Percentiles rank a stretch among this genome's conserved stretches.
Evolutionary conservation across 2,113 vertebrate genomes (phyloP).

Genomic region (Vidua chalybeata): DNA sequence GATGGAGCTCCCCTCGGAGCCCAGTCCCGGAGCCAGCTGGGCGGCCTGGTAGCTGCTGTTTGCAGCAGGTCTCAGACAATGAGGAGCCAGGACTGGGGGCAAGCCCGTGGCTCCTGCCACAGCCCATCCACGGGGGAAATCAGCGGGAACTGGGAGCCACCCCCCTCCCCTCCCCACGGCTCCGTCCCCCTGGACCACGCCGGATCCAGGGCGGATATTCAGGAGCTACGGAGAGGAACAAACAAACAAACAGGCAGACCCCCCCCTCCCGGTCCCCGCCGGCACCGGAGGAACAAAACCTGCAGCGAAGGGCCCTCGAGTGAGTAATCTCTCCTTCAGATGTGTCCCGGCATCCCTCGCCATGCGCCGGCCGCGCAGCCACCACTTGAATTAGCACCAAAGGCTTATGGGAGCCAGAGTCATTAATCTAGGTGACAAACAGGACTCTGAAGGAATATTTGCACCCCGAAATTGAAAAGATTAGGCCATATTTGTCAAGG

Average conservation of each 20-base stretch:
- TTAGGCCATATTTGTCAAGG: conserved; percentile 99
- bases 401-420: conserved; percentile 97
- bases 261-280: background rate
- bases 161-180: accelerated
- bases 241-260: background rate
- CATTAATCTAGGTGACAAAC: conserved; percentile 99
- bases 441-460: conserved; percentile 99
- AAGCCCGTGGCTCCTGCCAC: accelerated
- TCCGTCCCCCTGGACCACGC: accelerated
- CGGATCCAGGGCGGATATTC: accelerated
- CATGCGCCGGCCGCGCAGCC: conserved; percentile 81
- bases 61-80: accelerated
- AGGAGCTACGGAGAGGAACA: background rate
- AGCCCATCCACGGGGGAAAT: accelerated
- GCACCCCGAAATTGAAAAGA: conserved; percentile 99
- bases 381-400: conserved; percentile 99
- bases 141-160: background rate
- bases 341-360: conserved; percentile 83
- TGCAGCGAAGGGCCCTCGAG: conserved; percentile 54
- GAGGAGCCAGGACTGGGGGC: background rate
- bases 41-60: no score
- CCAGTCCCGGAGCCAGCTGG: no score
- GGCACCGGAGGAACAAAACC: background rate
- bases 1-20: background rate
- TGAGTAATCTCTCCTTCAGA: conserved; percentile 84